Base-by-base conservation (phyloP, 2,797 vertebrate species). In the Limosa lapponica region DNA sequence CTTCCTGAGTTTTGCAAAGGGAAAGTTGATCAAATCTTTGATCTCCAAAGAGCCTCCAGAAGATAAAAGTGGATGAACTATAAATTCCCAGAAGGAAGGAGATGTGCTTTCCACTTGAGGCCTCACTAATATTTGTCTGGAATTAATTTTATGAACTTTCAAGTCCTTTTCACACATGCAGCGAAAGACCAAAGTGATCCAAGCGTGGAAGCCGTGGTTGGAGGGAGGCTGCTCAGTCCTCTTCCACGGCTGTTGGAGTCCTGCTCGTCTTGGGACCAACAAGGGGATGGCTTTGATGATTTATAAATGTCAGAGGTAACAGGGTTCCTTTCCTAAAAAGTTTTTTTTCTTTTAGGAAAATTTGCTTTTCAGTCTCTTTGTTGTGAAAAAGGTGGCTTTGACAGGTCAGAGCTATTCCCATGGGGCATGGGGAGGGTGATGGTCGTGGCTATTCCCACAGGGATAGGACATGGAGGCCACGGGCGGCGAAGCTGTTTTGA, bases 101-200 rank as follows among this genome's bases (percentile, higher is more conserved):
- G 89, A 86, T 96, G 87, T 93, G 92, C 89, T 95, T 94, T 93
- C 82, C 82, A 91, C 90, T 92, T 93, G 95, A 93, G 70, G 91
- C 87, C 75, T 93, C 32, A 0, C 65, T 92, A 93, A 92, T 92
- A 86, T 92, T 93, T 78, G 82, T 95, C 91, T 94, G 87, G 80
- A 96, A 93, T 95, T 95, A 86, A 93, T 95, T 93, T 91, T 34
- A 81, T 73, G 62, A 93, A 93, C 91, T 93, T 94, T 85, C 79
- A 96, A 96, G 91, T 83, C 93, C 85, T 86, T 95, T 95, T 91
- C 83, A 37, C 82, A 48, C 61, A 18, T 73, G 95, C 59, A 46
- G 59, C 14, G 49, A 88, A 30, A 91, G 87, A 73, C 71, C 71
- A 37, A 64, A 95, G 93, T 7, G 66, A 82, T 95, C 18, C 8